These are phyloP conservation scores for Heterotis niloticus DNA, from an alignment of 2,113 vertebrate species.

Conservation along the genomic window DNA sequence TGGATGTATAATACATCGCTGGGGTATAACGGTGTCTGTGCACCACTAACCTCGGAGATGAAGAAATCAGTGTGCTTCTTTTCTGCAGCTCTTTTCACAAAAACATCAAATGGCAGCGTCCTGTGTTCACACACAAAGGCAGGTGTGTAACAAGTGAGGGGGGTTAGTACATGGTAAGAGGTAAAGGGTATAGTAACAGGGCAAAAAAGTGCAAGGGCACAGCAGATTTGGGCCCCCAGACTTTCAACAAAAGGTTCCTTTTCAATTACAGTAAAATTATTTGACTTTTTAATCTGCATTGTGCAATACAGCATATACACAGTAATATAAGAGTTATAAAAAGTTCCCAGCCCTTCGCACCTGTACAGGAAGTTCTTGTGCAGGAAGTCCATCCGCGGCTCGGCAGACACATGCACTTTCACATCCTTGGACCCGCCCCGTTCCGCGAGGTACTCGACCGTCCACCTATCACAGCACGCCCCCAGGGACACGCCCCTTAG, in stretches of 20 bases:
- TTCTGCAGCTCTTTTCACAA: slow-evolving; percentile 84
- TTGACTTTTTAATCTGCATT: not conserved
- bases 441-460: slow-evolving; percentile 71
- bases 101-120: slow-evolving; percentile 81
- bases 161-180: too few relatives aligned
- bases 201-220: too few relatives aligned
- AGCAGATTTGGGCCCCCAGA: too few relatives aligned
- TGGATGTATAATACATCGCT: not conserved
- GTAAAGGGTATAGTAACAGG: too few relatives aligned
- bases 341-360: slow-evolving; percentile 49
- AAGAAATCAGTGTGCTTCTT: slow-evolving; percentile 81
- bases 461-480: slow-evolving; percentile 80
- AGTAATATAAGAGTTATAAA: not conserved
- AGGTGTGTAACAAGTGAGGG: not conserved
- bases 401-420: slow-evolving; percentile 81
- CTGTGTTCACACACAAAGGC: slow-evolving; percentile 58
- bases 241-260: too few relatives aligned
- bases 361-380: slow-evolving; percentile 94
- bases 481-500: slow-evolving; percentile 78
- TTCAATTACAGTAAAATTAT: too few relatives aligned
- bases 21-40: not conserved
- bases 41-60: slow-evolving; percentile 74
- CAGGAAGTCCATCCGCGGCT: slow-evolving; percentile 89
- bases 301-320: too few relatives aligned
- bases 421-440: slow-evolving; percentile 72